Percentiles rank a stretch among this genome's conserved stretches.
These are phyloP conservation scores for Corydoras sp. DNA, from an alignment of 2,113 vertebrate species.

Conservation along the genomic window DNA sequence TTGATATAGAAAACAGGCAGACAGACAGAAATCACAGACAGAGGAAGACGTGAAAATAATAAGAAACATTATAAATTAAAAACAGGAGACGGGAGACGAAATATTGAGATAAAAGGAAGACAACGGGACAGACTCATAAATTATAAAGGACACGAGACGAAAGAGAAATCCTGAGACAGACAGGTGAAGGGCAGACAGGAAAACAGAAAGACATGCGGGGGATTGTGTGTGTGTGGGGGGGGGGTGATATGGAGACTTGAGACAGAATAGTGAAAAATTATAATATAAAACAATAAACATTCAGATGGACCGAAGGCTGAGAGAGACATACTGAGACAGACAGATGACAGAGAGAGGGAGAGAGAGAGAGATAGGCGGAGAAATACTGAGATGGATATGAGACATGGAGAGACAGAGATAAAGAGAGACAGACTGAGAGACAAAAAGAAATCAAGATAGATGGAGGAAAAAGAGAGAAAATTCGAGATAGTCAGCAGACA, in stretches of 20 bases:
- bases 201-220: too few species aligned
- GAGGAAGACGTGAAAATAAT: too few species aligned
- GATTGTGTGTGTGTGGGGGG: too few species aligned
- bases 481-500: neutral
- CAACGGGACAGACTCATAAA: neutral
- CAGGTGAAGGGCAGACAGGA: too few species aligned
- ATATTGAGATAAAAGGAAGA: neutral
- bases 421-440: neutral
- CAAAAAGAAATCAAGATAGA: conserved; percentile 1
- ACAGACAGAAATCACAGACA: neutral
- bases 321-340: neutral
- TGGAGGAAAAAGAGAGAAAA: neutral
- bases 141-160: too few species aligned
- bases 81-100: too few species aligned
- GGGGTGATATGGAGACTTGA: too few species aligned
- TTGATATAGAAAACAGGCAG: neutral
- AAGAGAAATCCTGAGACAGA: neutral
- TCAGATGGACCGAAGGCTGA: too few species aligned
- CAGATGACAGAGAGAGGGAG: neutral
- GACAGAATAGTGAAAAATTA: too few species aligned
- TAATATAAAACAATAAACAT: too few species aligned
- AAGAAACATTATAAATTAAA: too few species aligned
- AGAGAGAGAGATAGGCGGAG: neutral
- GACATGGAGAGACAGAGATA: neutral
- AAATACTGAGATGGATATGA: too few species aligned